phyloP scores from a whole-genome alignment of 2,113 vertebrate species.

The Alosa alosa region DNA sequence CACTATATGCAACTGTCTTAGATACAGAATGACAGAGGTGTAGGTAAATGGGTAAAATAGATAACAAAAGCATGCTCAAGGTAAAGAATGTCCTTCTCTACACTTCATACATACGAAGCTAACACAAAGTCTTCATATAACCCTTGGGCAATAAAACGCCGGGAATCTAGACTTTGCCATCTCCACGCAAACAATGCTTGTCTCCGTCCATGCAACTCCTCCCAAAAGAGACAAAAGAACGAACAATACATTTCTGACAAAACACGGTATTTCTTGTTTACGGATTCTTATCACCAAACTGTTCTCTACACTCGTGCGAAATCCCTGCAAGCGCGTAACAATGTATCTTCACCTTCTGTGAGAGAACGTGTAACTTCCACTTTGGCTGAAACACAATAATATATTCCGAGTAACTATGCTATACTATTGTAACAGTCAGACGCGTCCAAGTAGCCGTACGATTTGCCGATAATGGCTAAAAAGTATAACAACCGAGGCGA shows the following conservation, averaged over 20 bases:
- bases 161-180: conserved; percentile 11
- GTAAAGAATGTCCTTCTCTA: background rate
- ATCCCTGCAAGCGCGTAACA: background rate
- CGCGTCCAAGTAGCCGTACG: background rate
- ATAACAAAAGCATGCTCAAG: background rate
- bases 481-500: background rate
- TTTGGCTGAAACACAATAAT: conserved; percentile 8
- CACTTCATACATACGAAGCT: background rate
- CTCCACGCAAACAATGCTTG: conserved; percentile 13
- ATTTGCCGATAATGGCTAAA: background rate
- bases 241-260: background rate
- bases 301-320: background rate
- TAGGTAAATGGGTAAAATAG: background rate
- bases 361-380: conserved; percentile 31
- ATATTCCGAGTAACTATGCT: conserved; percentile 10
- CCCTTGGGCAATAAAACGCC: conserved; percentile 6
- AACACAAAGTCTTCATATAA: background rate
- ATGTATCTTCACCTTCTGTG: background rate
- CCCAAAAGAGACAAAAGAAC: conserved; percentile 20
- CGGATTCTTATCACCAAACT: background rate
- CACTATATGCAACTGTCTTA: background rate
- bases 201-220: conserved; percentile 19
- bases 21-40: background rate
- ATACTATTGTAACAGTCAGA: background rate
- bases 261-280: background rate